Percentiles rank a stretch among this genome's conserved stretches.
Conservation (phyloP, 2,113 vertebrate genomes). For the Tichodroma muraria region DNA sequence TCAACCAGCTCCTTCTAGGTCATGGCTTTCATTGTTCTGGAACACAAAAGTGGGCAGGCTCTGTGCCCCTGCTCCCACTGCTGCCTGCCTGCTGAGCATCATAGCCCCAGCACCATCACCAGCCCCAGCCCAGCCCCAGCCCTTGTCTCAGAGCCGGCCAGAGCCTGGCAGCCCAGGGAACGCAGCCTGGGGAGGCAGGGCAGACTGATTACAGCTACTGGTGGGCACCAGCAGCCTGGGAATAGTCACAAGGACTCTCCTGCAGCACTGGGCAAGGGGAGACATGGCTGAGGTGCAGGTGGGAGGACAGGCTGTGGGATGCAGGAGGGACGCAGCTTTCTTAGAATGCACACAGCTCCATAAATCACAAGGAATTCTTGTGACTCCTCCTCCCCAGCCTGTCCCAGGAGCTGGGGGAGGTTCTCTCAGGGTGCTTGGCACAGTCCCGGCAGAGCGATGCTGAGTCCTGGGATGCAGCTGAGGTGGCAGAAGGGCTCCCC, state of each 20-base stretch:
- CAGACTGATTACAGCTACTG: neutral
- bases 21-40: neutral
- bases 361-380: neutral
- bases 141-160: neutral
- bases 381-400: neutral
- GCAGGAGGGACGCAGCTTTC: neutral
- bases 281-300: neutral
- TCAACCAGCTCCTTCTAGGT: neutral
- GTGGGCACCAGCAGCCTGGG: neutral
- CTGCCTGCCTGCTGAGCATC: neutral
- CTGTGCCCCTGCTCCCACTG: neutral
- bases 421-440: neutral
- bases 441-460: neutral
- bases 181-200: neutral
- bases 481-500: neutral
- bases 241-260: neutral
- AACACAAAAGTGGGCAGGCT: neutral
- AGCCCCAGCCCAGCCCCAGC: neutral
- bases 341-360: rapidly evolving
- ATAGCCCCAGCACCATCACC: neutral
- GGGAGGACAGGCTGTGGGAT: neutral
- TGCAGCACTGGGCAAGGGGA: rapidly evolving
- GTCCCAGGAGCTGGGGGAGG: neutral
- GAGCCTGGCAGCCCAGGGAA: neutral
- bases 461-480: neutral